Evolutionary conservation across 2,113 vertebrate genomes (phyloP), one percentile per base, ranked within the genome.

Genomic region (Nothoprocta pentlandii): DNA sequence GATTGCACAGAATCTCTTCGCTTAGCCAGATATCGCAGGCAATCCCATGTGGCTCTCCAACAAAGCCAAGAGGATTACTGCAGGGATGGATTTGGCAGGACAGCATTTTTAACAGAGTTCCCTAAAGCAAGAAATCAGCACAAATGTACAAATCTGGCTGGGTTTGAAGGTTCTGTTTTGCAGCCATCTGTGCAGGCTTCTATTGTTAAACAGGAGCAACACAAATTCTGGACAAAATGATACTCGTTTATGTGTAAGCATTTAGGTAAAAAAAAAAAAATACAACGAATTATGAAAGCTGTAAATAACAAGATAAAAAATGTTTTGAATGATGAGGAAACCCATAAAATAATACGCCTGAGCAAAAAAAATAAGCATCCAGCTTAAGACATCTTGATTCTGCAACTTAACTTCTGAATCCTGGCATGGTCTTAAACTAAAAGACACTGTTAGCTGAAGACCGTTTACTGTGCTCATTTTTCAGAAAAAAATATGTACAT

Each of bases 101-200:
- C 41, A 92, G 62, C 70, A 62, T 62, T 93, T 89, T 92, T 87
- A 94, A 94, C 78, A 10, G 70, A 82, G 59, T 73, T 96, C 92
- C 92, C 91, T 93, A 82, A 87, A 94, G 92, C 89, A 91, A 96
- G 67, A 92, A 92, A 95, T 89, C 84, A 85, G 91, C 67, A 89
- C 87, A 96, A 96, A 94, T 87, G 74, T 73, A 95, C 86, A 94
- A 89, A 94, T 85, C 86, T 89, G 94, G 74, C 92, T 92, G 87
- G 53, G 80, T 85, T 83, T 76, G 80, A 93, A 85, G 75, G 84
- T 67, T 93, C 86, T 92, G 70, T 80, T 96, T 91, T 87, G 78
- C 70, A 89, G 87, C 95, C 92, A 96, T 96, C 95, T 96, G 96
- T 94, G 90, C 87, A 79, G 68, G 41, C 49, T 92, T 95, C 77